Evolutionary conservation across 2,113 vertebrate genomes (phyloP).

Genomic region (Chrysochloris asiatica): DNA sequence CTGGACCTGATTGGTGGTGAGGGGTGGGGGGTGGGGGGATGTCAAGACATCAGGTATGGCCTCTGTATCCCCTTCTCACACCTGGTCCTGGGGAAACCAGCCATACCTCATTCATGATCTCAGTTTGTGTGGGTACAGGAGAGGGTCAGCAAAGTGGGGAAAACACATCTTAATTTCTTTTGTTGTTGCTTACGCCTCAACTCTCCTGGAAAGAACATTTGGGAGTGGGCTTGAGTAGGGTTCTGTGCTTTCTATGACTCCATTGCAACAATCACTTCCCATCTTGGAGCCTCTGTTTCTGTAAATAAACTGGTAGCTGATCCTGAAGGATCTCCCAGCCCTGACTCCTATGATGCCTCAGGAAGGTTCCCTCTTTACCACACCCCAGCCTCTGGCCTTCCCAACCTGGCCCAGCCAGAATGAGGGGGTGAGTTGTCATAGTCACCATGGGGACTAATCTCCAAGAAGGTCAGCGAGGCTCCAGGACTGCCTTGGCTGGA

Average conservation of each 20-base stretch:
- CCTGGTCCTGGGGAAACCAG: not conserved
- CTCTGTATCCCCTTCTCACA: not conserved
- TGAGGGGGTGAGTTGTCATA: constrained; percentile 63
- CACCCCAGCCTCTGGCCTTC: not conserved
- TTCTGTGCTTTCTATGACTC: not conserved
- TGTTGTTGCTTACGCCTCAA: not conserved
- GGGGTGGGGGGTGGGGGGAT: not conserved
- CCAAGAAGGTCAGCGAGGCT: constrained; percentile 84
- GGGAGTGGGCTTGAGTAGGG: not conserved
- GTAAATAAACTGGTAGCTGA: not conserved
- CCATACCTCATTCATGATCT: not conserved
- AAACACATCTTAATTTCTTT: not conserved
- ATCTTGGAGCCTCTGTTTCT: not conserved
- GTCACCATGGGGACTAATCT: constrained; percentile 88
- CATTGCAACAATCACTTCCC: not conserved
- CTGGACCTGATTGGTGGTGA: not conserved
- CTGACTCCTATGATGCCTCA: not conserved
- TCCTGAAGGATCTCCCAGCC: not conserved
- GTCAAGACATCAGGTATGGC: not conserved
- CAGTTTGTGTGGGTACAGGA: not conserved
- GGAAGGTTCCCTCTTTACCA: not conserved
- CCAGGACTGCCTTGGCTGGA: constrained; percentile 76
- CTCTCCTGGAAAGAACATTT: not conserved
- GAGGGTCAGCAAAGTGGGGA: not conserved
- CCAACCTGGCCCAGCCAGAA: constrained; percentile 43